phyloP scores from a whole-genome alignment of 2,888 invertebrate genomes.

The Scelioninae gen. 1 region DNA sequence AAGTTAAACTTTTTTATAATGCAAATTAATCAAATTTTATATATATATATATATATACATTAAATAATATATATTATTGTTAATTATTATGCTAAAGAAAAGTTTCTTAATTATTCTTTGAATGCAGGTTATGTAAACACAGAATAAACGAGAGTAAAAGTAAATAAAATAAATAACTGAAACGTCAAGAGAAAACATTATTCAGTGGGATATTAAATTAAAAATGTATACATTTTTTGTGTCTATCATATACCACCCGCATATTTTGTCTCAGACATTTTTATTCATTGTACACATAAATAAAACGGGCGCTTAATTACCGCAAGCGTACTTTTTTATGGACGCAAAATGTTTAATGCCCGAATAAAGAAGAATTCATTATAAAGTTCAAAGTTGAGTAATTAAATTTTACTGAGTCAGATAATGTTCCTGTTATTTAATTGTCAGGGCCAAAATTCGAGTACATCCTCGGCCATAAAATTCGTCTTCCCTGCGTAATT shows the following conservation, averaged over 20 bases:
- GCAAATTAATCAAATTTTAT: no score
- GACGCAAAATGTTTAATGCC: conserved; percentile 11
- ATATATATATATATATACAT: no score
- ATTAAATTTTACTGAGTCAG: conserved; percentile 45
- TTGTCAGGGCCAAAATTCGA: conserved; percentile 49
- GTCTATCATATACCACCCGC: neutral
- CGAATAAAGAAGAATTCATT: conserved; percentile 39
- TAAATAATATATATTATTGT: no score
- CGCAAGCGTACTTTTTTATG: conserved; percentile 37
- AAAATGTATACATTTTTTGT: no score
- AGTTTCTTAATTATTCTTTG: no score
- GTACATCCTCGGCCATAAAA: conserved; percentile 31
- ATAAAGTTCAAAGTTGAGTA: conserved; percentile 40
- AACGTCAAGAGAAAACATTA: no score
- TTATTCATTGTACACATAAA: conserved; percentile 5
- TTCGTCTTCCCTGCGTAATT: conserved; percentile 30
- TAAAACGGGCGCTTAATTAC: conserved; percentile 15
- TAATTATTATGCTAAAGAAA: no score
- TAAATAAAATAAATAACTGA: no score
- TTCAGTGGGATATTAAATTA: no score
- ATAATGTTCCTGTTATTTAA: conserved; percentile 36
- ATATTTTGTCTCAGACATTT: conserved; percentile 7
- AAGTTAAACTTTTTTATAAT: no score
- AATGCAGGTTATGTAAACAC: no score
- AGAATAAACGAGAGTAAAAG: no score